Evolutionary conservation across 2,797 vertebrate species (phyloP).

Genomic region (Columba guinea): DNA sequence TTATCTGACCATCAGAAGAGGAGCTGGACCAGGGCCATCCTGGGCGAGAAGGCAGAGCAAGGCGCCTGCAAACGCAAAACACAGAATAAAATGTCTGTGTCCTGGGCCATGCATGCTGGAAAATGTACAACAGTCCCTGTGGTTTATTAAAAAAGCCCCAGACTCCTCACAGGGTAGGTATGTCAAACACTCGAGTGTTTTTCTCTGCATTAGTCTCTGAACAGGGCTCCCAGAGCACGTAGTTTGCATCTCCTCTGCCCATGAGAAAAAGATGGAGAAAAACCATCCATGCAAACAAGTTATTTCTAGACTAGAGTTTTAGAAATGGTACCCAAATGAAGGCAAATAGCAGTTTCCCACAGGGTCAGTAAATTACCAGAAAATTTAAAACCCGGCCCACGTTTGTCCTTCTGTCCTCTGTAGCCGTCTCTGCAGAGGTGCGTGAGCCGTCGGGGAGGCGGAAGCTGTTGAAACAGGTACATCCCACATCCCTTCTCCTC

Average conservation of each 20-base stretch:
- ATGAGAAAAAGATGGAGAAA: background rate
- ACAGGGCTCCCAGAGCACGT: background rate
- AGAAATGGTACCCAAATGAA: background rate
- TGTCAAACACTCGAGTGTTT: background rate
- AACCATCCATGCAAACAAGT: background rate
- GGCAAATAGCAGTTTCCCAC: background rate
- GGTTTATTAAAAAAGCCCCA: background rate
- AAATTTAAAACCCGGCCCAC: fast-evolving
- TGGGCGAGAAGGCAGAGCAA: background rate
- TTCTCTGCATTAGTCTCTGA: background rate
- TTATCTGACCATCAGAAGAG: slow-evolving; percentile 28
- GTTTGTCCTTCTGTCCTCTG: fast-evolving
- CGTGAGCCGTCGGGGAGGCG: fast-evolving
- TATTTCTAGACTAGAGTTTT: background rate
- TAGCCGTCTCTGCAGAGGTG: background rate
- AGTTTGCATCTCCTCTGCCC: background rate
- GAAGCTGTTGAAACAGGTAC: background rate
- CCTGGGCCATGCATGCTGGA: background rate
- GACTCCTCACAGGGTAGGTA: background rate
- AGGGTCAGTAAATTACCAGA: background rate
- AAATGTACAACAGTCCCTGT: background rate
- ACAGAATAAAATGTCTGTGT: background rate
- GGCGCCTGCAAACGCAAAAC: fast-evolving
- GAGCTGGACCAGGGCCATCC: background rate
- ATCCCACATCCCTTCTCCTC: background rate